These are phyloP conservation scores for Probosciger aterrimus DNA, from an alignment of 2,113 vertebrate species.

Conservation along the genomic window DNA sequence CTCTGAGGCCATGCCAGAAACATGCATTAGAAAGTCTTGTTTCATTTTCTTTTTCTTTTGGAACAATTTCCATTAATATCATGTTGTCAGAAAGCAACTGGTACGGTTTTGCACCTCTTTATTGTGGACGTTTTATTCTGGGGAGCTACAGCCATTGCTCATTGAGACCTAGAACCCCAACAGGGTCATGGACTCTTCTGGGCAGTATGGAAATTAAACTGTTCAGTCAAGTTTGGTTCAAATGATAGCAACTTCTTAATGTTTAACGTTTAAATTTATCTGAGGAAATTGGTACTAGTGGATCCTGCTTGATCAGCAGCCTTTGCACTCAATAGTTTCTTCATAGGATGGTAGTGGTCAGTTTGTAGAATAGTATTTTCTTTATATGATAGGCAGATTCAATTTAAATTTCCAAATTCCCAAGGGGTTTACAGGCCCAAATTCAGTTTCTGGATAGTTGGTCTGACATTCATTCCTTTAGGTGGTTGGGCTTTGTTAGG, in stretches of 20 bases:
- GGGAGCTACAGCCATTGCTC: not conserved
- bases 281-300: not conserved
- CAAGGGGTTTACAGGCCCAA: not conserved
- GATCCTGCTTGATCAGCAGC: not conserved
- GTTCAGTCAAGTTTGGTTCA: not conserved
- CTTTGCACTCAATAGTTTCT: not conserved
- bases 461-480: not conserved
- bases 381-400: not conserved
- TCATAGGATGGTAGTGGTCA: not conserved
- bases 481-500: not conserved
- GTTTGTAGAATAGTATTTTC: not conserved
- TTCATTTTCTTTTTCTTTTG: not conserved
- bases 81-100: constrained; percentile 5
- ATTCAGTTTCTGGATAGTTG: not conserved
- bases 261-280: not conserved
- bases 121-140: not conserved
- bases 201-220: not conserved
- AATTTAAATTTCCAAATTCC: not conserved
- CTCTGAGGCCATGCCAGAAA: not conserved
- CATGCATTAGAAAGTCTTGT: not conserved
- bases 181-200: not conserved
- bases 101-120: constrained; percentile 11
- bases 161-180: not conserved
- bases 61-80: not conserved
- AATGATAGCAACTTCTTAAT: not conserved